Percentiles rank a stretch among this genome's conserved stretches.
phyloP scores from a whole-genome alignment of 2,113 vertebrate genomes.

The Corythornis vintsioides region DNA sequence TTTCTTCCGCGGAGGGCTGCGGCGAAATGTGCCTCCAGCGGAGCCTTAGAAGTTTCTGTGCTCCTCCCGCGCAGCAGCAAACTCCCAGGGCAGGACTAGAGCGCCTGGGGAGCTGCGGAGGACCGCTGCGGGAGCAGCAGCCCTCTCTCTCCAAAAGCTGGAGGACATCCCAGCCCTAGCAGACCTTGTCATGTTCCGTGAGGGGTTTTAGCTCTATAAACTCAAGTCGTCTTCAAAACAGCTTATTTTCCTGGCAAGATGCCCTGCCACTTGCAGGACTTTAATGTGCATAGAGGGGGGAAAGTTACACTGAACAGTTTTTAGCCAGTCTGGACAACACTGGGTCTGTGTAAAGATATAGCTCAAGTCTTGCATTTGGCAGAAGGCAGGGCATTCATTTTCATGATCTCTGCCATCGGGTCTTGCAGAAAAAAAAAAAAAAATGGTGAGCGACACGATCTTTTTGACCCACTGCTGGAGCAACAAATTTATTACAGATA shows the following conservation, averaged over 20 bases:
- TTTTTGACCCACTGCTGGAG: constrained; percentile 80
- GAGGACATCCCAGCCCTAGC: background rate
- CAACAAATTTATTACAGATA: constrained; percentile 86
- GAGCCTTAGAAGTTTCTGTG: background rate
- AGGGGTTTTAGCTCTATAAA: background rate
- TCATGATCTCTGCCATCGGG: constrained; percentile 64
- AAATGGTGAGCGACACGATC: constrained; percentile 71
- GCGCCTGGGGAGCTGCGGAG: background rate
- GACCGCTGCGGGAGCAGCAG: background rate
- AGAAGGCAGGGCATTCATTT: constrained; percentile 58
- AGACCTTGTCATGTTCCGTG: background rate
- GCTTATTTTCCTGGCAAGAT: background rate
- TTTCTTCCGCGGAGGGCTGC: constrained; percentile 44
- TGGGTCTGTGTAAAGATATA: background rate
- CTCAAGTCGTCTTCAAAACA: background rate
- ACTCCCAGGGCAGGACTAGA: background rate
- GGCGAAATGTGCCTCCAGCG: background rate
- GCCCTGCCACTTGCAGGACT: background rate
- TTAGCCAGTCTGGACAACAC: background rate
- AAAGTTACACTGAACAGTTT: background rate
- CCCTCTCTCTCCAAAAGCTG: background rate
- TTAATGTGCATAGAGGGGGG: background rate
- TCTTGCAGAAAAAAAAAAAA: constrained; percentile 5
- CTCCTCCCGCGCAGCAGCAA: background rate
- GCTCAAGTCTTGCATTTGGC: constrained; percentile 51